Base-by-base conservation (phyloP, 1,140 invertebrate genomes). In the Hylaeus anthracinus region DNA sequence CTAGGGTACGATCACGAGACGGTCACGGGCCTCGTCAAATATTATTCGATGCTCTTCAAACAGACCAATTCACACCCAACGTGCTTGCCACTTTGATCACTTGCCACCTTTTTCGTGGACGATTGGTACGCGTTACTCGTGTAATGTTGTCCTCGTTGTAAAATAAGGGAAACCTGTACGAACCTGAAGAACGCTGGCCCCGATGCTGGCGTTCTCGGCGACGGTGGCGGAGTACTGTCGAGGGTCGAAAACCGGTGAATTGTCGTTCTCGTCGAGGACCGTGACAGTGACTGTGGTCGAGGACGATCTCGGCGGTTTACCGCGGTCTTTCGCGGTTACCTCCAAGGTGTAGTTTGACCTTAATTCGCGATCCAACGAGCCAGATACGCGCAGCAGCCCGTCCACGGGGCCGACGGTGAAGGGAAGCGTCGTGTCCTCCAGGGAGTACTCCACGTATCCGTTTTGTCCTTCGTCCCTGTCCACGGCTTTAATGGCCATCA, bases 391-490 rank as follows among this genome's bases (percentile, higher is more conserved):
- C 60, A 99, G 92, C 10, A 98, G 94, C 0, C 98, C 98, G 92
- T 98, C 97, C 3, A 97, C 96, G 1, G 96, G 95, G 5, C 98
- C 97, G n/a, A 99, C 93, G 1, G 95, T 96, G 94, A 99, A 99
- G n/a, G 95, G 93, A 86, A 95, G 91, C 48, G 94, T 91, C 26
- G 91, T 91, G 72, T 87, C 90, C 12, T 90, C 88, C 77, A 99
- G 94, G 65, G 95, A 96, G 91, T 99, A 99, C 89, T 98, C 97
- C 15, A 99, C 96, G 91, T 98, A 97, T 66, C 97, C 97, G 93
- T 99, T 99, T 76, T 96, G 94, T 10, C 98, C 98, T 93, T 98
- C 97, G 94, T 99, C 99, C 82, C 95, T 95, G 92, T 99, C 99
- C 10, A 97, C 93, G 0, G 98, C 98, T 91, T 98, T 97, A 58